Percentiles rank a stretch among this genome's conserved stretches.
Evolutionary conservation across 2,797 vertebrate genomes (phyloP).

Genomic region (Poeciliopsis paucimaculata): DNA sequence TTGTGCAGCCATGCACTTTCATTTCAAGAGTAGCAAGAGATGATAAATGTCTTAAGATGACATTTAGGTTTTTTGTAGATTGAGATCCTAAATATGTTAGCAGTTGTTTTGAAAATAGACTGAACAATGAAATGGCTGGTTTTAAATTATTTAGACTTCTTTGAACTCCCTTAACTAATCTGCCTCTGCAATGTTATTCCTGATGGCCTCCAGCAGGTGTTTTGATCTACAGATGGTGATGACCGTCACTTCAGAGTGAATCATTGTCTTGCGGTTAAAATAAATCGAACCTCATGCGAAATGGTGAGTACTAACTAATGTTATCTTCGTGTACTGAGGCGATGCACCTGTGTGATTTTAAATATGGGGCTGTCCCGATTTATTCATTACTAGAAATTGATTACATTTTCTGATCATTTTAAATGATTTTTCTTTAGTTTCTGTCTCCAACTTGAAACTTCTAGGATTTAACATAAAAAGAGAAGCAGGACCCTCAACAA

Average conservation of each 20-base stretch:
- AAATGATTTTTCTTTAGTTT: neutral
- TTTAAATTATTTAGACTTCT: neutral
- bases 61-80: too few species aligned
- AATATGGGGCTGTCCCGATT: neutral
- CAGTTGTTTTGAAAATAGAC: too few species aligned
- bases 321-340: neutral
- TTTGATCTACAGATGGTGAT: neutral
- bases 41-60: too few species aligned
- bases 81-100: too few species aligned
- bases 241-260: neutral
- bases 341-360: neutral
- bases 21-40: too few species aligned
- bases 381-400: neutral
- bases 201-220: neutral
- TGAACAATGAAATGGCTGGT: neutral
- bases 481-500: neutral
- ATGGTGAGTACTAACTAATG: neutral
- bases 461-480: neutral
- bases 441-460: neutral
- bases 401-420: neutral
- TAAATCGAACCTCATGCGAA: neutral
- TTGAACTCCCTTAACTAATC: neutral
- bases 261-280: neutral
- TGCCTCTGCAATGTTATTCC: neutral
- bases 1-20: neutral